phyloP scores from a whole-genome alignment of 2,113 vertebrate genomes.

The Morone saxatilis region DNA sequence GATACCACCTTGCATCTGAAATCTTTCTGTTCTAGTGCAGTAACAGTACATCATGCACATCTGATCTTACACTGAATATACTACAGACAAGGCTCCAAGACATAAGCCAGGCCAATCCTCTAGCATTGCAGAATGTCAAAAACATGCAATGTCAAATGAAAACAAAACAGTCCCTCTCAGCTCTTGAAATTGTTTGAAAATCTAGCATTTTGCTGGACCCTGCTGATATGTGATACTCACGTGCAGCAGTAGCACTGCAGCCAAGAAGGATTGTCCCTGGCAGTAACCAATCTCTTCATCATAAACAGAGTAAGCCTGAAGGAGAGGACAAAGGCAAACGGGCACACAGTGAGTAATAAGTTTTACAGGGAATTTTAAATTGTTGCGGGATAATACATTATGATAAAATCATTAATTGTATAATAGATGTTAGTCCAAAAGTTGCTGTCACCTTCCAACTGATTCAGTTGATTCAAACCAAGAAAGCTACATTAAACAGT shows the following conservation, averaged over 20 bases:
- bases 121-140: background rate
- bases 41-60: background rate
- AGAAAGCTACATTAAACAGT: too few relatives aligned
- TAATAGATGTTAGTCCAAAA: background rate
- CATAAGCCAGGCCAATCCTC: background rate
- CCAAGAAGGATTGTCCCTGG: slow-evolving; percentile 98
- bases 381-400: background rate
- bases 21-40: background rate
- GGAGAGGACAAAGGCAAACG: slow-evolving; percentile 18
- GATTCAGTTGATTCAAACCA: background rate
- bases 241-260: slow-evolving; percentile 96
- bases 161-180: slow-evolving; percentile 39
- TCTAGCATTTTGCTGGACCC: background rate
- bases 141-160: slow-evolving; percentile 46
- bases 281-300: slow-evolving; percentile 99
- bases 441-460: background rate
- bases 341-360: background rate
- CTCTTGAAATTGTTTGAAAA: slow-evolving; percentile 37
- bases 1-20: background rate
- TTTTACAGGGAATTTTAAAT: background rate
- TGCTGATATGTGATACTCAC: slow-evolving; percentile 86
- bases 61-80: background rate
- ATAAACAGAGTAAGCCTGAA: slow-evolving; percentile 97
- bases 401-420: too few relatives aligned
- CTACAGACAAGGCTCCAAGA: background rate